Evolutionary conservation across 2,888 invertebrate genomes (phyloP), one percentile per base, ranked within the genome.

Genomic region (Tanytarsus gracilentus): DNA sequence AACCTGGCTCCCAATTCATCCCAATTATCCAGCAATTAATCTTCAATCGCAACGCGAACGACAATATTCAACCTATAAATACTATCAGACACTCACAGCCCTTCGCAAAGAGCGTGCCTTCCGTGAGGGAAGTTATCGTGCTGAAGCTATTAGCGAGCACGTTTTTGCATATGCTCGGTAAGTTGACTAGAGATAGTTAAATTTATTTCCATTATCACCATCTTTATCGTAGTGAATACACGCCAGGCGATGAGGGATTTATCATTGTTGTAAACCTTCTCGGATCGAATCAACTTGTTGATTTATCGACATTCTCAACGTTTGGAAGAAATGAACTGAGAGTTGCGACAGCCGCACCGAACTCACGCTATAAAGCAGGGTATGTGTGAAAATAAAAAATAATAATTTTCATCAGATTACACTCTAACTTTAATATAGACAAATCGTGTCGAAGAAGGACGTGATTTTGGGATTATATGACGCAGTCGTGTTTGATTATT

Each of bases 1-100:
- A 36, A 78, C 82, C 0, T 84, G 84, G 83, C 71, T 84, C 3
- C 83, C 83, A 0, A 77, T 84, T 1, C 77, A 83, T 29, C 67
- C 71, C 0, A 79, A 85, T 68, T 85, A 84, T 67, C 68, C 65
- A 48, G 69, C 69, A 1, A 66, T 84, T 1, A 87, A 87, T 67
- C 72, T 85, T 23, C 75, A 75, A 1, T 70, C 67, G 0, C 76
- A 84, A 67, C 70, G 72, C 9, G 62, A 40, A 0, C 70, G 69
- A 0, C 7, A 64, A 0, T 69, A 14, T 9, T 52, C 40, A 8
- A 51, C 44, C 25, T 61, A 52, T 8, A 58, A 58, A 25, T 58
- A 58, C 33, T 58, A 48, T 23, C 27, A 58, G 21, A 11, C 48
- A 5, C 14, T 58, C 2, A 58, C 58, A 8, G 18, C 48, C 4